Conservation (phyloP, 1,140 invertebrate genomes). For the Magallana angulata region DNA sequence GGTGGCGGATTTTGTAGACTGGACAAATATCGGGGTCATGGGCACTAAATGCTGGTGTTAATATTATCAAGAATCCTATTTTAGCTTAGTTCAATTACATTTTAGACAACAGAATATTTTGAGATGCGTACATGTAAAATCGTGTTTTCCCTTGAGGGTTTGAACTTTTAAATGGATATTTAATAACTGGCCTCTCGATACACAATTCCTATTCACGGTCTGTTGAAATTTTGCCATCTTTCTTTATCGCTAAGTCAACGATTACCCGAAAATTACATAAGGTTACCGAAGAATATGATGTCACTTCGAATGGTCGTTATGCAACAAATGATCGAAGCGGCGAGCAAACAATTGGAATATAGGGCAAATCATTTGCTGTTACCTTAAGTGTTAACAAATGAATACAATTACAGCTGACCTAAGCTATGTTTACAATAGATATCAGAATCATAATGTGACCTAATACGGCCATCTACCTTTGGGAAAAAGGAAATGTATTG, state of each 20-base stretch:
- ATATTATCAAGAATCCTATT: neutral
- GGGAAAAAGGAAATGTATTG: neutral
- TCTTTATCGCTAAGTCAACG: slow-evolving; percentile 31
- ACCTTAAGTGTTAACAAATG: slow-evolving; percentile 15
- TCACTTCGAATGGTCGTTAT: neutral
- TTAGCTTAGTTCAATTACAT: neutral
- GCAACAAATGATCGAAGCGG: neutral
- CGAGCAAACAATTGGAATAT: slow-evolving; percentile 19
- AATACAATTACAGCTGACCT: neutral
- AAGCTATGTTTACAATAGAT: neutral
- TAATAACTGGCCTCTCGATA: slow-evolving; percentile 10
- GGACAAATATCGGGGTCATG: neutral
- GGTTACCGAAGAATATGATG: neutral
- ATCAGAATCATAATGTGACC: neutral
- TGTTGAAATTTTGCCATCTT: slow-evolving; percentile 36
- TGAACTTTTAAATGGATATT: slow-evolving; percentile 36
- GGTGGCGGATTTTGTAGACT: neutral
- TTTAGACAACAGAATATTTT: neutral
- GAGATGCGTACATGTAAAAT: neutral
- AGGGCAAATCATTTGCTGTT: slow-evolving; percentile 27
- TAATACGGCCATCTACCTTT: slow-evolving; percentile 2
- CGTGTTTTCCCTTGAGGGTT: neutral
- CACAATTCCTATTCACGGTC: slow-evolving; percentile 16
- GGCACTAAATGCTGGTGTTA: neutral
- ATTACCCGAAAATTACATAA: neutral